Evolutionary conservation across 2,888 invertebrate species (phyloP).

Genomic region (Leptodirus hochenwartii): DNA sequence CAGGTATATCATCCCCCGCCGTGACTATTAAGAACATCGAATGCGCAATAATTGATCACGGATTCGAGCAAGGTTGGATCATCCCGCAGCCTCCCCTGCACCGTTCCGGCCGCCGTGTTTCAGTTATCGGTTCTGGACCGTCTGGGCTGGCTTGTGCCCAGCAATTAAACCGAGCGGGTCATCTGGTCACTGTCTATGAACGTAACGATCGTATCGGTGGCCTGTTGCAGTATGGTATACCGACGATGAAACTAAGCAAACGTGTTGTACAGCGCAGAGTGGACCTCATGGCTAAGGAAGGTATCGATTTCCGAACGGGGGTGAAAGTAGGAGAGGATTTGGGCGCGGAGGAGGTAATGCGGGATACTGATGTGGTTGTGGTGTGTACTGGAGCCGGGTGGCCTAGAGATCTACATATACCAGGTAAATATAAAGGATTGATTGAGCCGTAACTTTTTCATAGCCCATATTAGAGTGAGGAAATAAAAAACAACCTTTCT

Average conservation of each 20-base stretch:
- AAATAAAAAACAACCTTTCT: no score
- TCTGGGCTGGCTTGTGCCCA: constrained; percentile 92
- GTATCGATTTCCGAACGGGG: constrained; percentile 68
- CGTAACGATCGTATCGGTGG: constrained; percentile 93
- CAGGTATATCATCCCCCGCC: constrained; percentile 86
- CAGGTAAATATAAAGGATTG: constrained; percentile 36
- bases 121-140: constrained; percentile 87
- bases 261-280: constrained; percentile 81
- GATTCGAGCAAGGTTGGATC: constrained; percentile 93
- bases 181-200: constrained; percentile 91
- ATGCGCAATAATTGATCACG: constrained; percentile 96
- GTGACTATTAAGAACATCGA: constrained; percentile 99
- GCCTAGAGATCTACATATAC: constrained; percentile 79
- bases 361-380: constrained; percentile 66
- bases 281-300: constrained; percentile 72
- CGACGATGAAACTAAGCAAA: constrained; percentile 96
- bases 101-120: constrained; percentile 35
- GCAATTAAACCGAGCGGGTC: constrained; percentile 93
- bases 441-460: no score
- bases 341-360: constrained; percentile 48
- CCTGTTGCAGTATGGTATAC: constrained; percentile 92
- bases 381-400: constrained; percentile 90
- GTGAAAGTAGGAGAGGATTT: constrained; percentile 84
- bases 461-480: no score
- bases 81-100: constrained; percentile 38